Percentiles rank a stretch among this genome's conserved stretches.
These are phyloP conservation scores for Rhabdomys pumilio DNA, from an alignment of 2,797 vertebrate species.

Conservation along the genomic window DNA sequence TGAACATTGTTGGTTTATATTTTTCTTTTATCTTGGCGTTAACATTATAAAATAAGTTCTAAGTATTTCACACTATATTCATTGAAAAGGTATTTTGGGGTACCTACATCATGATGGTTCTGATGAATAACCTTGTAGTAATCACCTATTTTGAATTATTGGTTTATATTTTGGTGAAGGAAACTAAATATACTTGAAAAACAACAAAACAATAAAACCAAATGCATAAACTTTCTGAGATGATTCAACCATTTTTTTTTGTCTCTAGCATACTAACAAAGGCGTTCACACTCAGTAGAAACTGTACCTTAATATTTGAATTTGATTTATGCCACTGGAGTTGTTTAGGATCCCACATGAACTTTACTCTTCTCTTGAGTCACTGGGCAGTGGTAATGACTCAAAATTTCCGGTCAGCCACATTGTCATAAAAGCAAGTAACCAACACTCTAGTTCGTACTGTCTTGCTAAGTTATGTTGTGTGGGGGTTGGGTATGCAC, in stretches of 20 bases:
- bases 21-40: neutral
- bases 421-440: neutral
- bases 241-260: neutral
- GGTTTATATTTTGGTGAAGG: neutral
- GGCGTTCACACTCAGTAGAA: neutral
- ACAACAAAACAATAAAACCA: neutral
- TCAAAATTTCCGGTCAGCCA: neutral
- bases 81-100: neutral
- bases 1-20: neutral
- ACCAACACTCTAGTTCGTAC: neutral
- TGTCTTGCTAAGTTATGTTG: neutral
- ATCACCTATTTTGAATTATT: constrained; percentile 7
- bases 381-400: neutral
- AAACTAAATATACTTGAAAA: neutral
- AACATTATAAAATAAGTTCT: neutral
- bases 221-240: neutral
- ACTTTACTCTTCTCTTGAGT: neutral
- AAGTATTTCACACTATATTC: neutral
- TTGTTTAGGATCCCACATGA: neutral
- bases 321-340: neutral
- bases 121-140: neutral
- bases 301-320: neutral
- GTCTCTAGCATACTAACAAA: neutral
- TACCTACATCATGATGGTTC: neutral
- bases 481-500: no score